Base-by-base conservation (phyloP, 2,797 vertebrate species). In the Alectoris magna region DNA sequence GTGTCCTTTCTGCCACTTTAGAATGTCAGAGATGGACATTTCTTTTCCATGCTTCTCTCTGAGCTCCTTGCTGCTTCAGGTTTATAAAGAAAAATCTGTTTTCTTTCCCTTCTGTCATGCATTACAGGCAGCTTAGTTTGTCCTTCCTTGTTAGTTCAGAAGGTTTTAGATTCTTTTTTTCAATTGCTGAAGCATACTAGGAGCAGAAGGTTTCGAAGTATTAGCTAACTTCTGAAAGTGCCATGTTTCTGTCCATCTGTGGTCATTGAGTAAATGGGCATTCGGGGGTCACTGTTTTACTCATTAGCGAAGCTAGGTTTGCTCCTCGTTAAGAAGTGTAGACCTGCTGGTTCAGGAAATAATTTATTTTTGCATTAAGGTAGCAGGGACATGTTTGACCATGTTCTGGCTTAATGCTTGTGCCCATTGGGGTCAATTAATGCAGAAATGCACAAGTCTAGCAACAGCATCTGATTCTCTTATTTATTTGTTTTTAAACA, bases 1-100 rank as follows among this genome's bases (percentile, higher is more conserved):
- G 36, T 79, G 39, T 86, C 46, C 41, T 89, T 91, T 19, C 44
- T 94, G 87, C 89, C 55, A 44, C 46, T 90, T 86, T 56, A 48
- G 67, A 86, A 76, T 75, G 51, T 92, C 59, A 84, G 70, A 4
- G 11, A n/a, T 75, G 62, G 22, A 31, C 87, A 62, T 72, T 89
- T 94, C 36, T 80, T 90, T 92, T 91, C 64, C 8, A 1, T 84
- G 63, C n/a, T 76, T 87, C 67, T 94, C 34, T 26, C 55, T 78
- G 70, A 93, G 31, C 39, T 86, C 4, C 10, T 91, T 81, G 55
- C 39, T 70, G 81, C 62, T 76, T 81, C 67, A 86, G 36, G 51
- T 69, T 93, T 79, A 64, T 60, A 63, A 89, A 81, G 67, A 90
- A 14, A 78, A 60, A 19, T 70, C 56, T 84, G 31, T 34, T 67